phyloP scores from a whole-genome alignment of 2,797 vertebrate species.

The Epinephelus malabaricus region DNA sequence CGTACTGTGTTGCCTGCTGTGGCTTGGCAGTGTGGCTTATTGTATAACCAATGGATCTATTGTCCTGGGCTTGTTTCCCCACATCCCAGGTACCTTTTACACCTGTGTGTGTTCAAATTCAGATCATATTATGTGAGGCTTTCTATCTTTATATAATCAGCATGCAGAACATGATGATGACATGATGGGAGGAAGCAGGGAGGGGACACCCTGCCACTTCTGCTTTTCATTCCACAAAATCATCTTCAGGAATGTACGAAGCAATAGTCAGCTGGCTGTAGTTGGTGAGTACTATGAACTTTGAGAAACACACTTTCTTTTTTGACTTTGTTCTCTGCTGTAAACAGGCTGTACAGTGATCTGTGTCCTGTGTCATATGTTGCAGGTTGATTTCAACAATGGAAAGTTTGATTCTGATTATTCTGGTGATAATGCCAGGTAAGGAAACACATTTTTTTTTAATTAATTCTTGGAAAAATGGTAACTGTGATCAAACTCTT shows the following conservation, averaged over 20 bases:
- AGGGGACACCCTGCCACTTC: slow-evolving; percentile 37
- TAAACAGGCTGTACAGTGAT: background rate
- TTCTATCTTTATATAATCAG: background rate
- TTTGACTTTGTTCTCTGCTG: background rate
- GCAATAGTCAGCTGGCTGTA: background rate
- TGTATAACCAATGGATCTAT: background rate
- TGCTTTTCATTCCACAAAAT: slow-evolving; percentile 46
- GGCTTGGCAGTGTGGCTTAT: background rate
- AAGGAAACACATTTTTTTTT: slow-evolving; percentile 2
- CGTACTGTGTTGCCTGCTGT: background rate
- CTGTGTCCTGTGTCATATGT: background rate
- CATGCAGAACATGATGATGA: background rate
- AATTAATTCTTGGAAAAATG: background rate
- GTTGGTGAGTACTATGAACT: slow-evolving; percentile 3
- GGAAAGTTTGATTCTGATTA: slow-evolving; percentile 39
- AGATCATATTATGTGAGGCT: background rate
- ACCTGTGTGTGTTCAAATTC: background rate
- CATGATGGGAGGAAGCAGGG: background rate
- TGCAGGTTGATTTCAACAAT: slow-evolving; percentile 43
- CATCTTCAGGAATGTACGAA: background rate
- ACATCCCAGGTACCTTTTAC: too few species aligned
- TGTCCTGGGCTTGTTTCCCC: background rate
- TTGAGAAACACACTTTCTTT: background rate
- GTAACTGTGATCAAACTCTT: background rate
- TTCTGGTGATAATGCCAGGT: slow-evolving; percentile 58